Evolutionary conservation across 2,797 vertebrate genomes (phyloP).

Genomic region (Champsocephalus gunnari): DNA sequence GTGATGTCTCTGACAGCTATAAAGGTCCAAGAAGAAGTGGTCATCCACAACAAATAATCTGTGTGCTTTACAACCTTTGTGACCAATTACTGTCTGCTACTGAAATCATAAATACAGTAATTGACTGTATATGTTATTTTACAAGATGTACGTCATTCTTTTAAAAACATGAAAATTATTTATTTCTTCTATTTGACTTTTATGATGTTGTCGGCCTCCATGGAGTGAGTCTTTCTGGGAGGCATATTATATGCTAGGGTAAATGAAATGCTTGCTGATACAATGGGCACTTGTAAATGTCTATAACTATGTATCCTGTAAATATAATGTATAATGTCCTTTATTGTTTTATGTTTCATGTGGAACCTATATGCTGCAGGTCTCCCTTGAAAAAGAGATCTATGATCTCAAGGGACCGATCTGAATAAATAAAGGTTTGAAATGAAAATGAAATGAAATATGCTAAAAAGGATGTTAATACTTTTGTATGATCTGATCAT

Average conservation of each 20-base stretch:
- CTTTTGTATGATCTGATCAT: background rate
- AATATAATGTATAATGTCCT: no score
- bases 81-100: background rate
- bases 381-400: no score
- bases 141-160: background rate
- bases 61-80: conserved; percentile 2
- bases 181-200: background rate
- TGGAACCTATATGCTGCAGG: no score
- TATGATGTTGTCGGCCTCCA: background rate
- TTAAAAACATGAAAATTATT: background rate
- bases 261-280: no score
- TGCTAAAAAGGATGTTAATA: background rate
- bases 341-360: no score
- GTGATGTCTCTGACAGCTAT: background rate
- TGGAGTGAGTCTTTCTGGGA: background rate
- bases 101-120: background rate
- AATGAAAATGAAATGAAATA: no score
- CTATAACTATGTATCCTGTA: no score
- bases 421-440: no score
- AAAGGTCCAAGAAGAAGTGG: conserved; percentile 6
- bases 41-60: conserved; percentile 15
- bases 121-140: background rate
- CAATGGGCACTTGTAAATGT: no score
- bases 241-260: accelerated
- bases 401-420: no score